phyloP scores from a whole-genome alignment of 2,797 vertebrate genomes.

The Spinus pinus region DNA sequence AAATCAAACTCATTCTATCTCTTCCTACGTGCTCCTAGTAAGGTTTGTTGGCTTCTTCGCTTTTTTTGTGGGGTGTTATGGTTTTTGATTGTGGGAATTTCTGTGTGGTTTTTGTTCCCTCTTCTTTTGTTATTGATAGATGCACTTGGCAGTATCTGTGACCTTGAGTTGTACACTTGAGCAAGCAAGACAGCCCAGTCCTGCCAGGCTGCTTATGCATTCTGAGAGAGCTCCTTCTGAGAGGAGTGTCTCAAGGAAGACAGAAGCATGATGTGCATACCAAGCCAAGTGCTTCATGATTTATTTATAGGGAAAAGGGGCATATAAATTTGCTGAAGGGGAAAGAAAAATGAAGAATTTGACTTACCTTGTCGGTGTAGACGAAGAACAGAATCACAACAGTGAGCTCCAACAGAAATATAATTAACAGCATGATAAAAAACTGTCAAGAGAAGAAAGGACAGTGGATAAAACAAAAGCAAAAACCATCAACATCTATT shows the following conservation, averaged over 20 bases:
- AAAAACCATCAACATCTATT: slow-evolving; percentile 36
- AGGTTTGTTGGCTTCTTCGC: background rate
- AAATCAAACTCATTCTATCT: background rate
- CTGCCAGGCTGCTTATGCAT: slow-evolving; percentile 52
- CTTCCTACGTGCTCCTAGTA: background rate
- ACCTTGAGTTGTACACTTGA: slow-evolving; percentile 47
- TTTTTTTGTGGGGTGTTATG: background rate
- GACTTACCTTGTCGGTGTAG: slow-evolving; percentile 91
- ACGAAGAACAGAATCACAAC: slow-evolving; percentile 92
- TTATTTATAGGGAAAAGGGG: slow-evolving; percentile 62
- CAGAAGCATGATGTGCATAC: slow-evolving; percentile 55
- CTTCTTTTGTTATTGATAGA: background rate
- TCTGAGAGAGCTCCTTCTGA: slow-evolving; percentile 35
- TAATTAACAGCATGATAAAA: slow-evolving; percentile 92
- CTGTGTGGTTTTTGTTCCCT: background rate
- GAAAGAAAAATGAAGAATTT: slow-evolving; percentile 56
- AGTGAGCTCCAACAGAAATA: slow-evolving; percentile 92
- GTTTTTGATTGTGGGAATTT: background rate
- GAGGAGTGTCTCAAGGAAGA: slow-evolving; percentile 51
- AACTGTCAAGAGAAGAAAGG: slow-evolving; percentile 84
- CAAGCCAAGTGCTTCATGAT: slow-evolving; percentile 56
- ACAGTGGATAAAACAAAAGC: background rate
- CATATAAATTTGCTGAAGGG: slow-evolving; percentile 57
- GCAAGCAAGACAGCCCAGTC: background rate
- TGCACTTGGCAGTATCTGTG: slow-evolving; percentile 12